Evolutionary conservation across 2,113 vertebrate species (phyloP), one percentile per base, ranked within the genome.

Genomic region (Ivindomyrus marchei): DNA sequence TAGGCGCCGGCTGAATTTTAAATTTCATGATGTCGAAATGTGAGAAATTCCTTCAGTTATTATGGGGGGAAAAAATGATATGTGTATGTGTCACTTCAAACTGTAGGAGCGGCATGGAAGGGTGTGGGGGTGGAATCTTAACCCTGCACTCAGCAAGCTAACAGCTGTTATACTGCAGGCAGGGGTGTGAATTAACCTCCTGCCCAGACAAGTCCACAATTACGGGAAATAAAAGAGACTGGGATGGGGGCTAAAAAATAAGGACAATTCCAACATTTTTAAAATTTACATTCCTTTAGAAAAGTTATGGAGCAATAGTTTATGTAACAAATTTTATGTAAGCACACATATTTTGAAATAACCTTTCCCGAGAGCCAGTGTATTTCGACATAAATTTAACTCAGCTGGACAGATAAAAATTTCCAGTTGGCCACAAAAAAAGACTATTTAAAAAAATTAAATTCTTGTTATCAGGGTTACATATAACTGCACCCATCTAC

Each of bases 151-250:
- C 52, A 84, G 88, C 77, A 46, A 15, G 52, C 45, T 66, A 77
- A 83, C 90, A 90, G 88, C 77, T 88, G 90, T 84, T 66, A 85
- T 39, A 85, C 87, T 84, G 52, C 90, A 88, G 50, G 87, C 21
- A 85, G 52, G 58, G 80, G 53, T 90, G 74, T 62, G 70, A 90
- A 85, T 8, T 39, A 85, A 83, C 53, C 42, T 45, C 88, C 85
- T 53, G 49, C 21, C 31, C 50, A 36, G 27, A 53, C 85, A 87
- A 56, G 27, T 52, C 50, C 31, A 50, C 85, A 36, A 53, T 39
- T 17, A 56, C 1, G 2, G 31, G 15, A 52, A 87, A 87, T 84
- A 84, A 56, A 52, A 31, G 24, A 85, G 21, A 4, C 49, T 85
- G 11, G 74, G 31, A 36, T 19, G 11, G 5, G 27, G 27, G 36